phyloP scores from a whole-genome alignment of 2,797 vertebrate genomes.

The Intellagama lesueurii region DNA sequence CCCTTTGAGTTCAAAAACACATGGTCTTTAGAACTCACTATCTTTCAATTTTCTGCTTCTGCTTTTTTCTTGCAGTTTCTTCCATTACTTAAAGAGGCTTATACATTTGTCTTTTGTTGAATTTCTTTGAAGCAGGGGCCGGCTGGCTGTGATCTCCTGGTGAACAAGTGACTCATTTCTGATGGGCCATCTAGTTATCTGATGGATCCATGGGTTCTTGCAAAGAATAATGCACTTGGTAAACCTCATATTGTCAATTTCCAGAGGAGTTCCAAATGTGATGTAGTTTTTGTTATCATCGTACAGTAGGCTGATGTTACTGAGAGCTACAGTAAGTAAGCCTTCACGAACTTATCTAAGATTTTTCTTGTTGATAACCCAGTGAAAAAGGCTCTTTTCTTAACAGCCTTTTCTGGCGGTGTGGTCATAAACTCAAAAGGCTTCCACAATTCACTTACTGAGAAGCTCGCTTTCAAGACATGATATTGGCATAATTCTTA shows the following conservation, averaged over 20 bases:
- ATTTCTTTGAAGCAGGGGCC: not conserved
- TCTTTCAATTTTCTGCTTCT: not conserved
- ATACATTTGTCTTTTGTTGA: not conserved
- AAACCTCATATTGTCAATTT: not conserved
- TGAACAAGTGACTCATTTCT: not conserved
- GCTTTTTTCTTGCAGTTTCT: not conserved
- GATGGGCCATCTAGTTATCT: too few relatives aligned
- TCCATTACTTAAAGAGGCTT: not conserved
- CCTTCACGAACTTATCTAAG: not conserved
- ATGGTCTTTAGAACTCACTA: not conserved
- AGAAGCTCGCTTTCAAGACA: not conserved
- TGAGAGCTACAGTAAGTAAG: not conserved
- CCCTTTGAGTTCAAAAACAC: not conserved
- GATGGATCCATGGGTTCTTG: too few relatives aligned
- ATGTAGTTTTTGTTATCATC: not conserved
- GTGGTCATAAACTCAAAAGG: not conserved
- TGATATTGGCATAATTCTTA: not conserved
- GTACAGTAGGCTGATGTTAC: too few relatives aligned
- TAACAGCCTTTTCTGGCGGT: not conserved
- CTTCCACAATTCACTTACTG: not conserved
- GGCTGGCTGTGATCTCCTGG: not conserved
- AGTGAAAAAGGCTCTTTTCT: not conserved
- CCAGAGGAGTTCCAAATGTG: not conserved
- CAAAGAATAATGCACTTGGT: too few relatives aligned
- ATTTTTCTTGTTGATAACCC: not conserved